These are phyloP conservation scores for Rhyacophila evoluta DNA, from an alignment of 2,888 invertebrate species.

Conservation along the genomic window DNA sequence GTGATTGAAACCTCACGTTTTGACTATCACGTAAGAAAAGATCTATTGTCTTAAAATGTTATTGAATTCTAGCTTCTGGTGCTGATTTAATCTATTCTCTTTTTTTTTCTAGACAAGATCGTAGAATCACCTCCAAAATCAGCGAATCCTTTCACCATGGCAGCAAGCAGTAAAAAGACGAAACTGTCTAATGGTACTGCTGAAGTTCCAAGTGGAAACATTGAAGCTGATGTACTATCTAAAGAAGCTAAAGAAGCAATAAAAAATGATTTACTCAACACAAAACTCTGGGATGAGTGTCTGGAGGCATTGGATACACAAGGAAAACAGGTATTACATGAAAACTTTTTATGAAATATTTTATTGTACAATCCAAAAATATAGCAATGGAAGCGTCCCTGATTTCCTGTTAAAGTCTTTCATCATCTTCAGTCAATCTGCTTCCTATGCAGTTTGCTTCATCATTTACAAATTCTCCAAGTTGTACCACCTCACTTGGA, in stretches of 20 bases:
- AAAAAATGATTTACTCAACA: conserved; percentile 71
- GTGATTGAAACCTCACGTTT: too few relatives aligned
- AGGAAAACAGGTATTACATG: conserved; percentile 66
- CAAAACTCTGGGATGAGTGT: conserved; percentile 78
- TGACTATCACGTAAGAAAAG: too few relatives aligned
- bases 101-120: neutral
- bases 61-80: too few relatives aligned
- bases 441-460: too few relatives aligned
- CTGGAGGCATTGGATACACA: conserved; percentile 61
- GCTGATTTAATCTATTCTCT: too few relatives aligned
- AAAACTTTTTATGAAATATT: neutral
- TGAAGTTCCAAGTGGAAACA: conserved; percentile 57
- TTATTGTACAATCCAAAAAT: neutral
- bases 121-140: conserved; percentile 47
- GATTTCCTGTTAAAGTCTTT: too few relatives aligned
- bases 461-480: neutral
- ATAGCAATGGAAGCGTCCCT: too few relatives aligned
- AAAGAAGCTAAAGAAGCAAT: conserved; percentile 63
- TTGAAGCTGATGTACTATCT: conserved; percentile 57
- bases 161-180: conserved; percentile 43
- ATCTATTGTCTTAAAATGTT: too few relatives aligned
- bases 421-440: too few relatives aligned
- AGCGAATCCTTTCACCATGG: conserved; percentile 55
- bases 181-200: conserved; percentile 50
- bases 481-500: too few relatives aligned